These are phyloP conservation scores for Empidonax traillii DNA, from an alignment of 2,113 vertebrate genomes.

Conservation along the genomic window DNA sequence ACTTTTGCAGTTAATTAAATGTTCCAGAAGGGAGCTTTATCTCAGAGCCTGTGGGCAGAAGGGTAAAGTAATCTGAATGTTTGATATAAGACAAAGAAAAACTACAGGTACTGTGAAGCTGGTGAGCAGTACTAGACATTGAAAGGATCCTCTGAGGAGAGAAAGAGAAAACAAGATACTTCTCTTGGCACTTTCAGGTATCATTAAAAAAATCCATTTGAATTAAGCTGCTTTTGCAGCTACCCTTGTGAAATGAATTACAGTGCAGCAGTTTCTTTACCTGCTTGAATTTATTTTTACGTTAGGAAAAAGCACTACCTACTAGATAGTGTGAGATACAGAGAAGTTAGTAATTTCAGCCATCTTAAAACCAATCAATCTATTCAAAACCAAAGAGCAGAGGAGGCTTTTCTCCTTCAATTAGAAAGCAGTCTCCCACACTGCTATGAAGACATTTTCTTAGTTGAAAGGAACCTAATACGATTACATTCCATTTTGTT, in stretches of 20 bases:
- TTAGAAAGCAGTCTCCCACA: not conserved
- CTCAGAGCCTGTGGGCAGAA: not conserved
- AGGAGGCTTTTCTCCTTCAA: not conserved
- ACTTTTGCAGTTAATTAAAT: not conserved
- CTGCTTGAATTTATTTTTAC: not conserved
- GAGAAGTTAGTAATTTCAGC: not conserved
- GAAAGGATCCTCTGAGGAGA: not conserved
- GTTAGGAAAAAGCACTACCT: not conserved
- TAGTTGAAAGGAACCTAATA: not conserved
- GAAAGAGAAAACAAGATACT: not conserved
- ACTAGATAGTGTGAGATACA: not conserved
- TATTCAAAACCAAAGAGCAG: not conserved
- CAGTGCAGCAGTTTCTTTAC: not conserved
- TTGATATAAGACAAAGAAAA: not conserved
- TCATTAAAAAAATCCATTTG: not conserved
- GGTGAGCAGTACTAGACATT: not conserved
- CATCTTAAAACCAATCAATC: not conserved
- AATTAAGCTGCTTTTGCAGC: not conserved
- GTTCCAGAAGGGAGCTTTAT: not conserved
- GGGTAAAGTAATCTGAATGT: not conserved
- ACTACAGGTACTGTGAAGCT: not conserved
- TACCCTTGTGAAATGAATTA: not conserved
- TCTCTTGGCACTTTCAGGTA: not conserved
- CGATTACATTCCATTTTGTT: not conserved
- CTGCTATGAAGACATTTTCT: not conserved